These are phyloP conservation scores for Ypsolopha sequella DNA, from an alignment of 2,888 invertebrate species.

Conservation along the genomic window DNA sequence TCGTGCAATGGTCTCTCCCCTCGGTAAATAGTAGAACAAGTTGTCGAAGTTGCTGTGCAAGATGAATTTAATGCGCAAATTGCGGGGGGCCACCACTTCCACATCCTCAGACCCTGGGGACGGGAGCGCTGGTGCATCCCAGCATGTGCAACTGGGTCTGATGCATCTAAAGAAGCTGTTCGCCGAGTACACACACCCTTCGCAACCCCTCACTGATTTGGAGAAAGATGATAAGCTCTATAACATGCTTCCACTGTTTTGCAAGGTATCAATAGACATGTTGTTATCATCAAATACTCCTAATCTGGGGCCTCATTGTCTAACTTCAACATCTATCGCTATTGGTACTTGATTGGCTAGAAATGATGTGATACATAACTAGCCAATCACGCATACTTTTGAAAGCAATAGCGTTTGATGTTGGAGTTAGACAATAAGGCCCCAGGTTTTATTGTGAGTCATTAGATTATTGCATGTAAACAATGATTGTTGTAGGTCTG, in stretches of 20 bases:
- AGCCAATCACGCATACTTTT: no score
- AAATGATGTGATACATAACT: no score
- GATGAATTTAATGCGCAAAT: slow-evolving; percentile 95
- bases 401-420: no score
- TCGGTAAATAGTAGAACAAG: not conserved
- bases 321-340: no score
- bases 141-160: slow-evolving; percentile 90
- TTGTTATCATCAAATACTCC: not conserved
- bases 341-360: no score
- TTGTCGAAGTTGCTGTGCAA: not conserved
- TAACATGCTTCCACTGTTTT: slow-evolving; percentile 97
- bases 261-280: slow-evolving; percentile 78
- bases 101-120: slow-evolving; percentile 68
- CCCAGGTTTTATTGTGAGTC: no score
- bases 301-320: no score
- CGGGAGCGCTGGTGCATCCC: slow-evolving; percentile 73
- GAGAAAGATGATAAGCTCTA: slow-evolving; percentile 95
- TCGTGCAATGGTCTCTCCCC: not conserved
- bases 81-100: slow-evolving; percentile 73
- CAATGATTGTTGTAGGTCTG: not conserved
- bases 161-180: slow-evolving; percentile 98
- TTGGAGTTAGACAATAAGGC: no score
- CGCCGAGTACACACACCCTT: slow-evolving; percentile 92
- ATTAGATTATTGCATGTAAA: not conserved
- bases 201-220: slow-evolving; percentile 81